Evolutionary conservation across 2,113 vertebrate species (phyloP), one percentile per base, ranked within the genome.

Genomic region (Rattus norvegicus): DNA sequence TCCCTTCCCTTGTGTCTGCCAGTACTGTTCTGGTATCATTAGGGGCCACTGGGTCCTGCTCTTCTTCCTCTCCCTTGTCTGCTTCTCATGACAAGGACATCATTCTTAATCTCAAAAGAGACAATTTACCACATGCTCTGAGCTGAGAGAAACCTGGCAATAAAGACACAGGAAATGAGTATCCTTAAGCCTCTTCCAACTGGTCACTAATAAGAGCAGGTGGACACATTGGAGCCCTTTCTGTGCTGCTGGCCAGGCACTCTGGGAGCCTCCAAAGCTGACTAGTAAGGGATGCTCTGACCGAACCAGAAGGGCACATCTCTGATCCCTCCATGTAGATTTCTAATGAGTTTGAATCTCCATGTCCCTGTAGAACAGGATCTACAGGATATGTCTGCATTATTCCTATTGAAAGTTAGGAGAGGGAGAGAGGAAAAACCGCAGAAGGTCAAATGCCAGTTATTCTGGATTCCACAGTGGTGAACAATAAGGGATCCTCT

Each of bases 201-300:
- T 33, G 95, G 96, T 96, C 97, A 95, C 97, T 98, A 95, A 97
- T 96, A 97, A 84, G 94, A 97, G 93, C 95, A 95, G 96, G 75
- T 2, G 14, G 91, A 96, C 98, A 96, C 98, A 97, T 96, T 96
- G 96, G 94, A 98, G 96, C 97, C 94, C 96, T 98, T 98, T 98
- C 97, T 97, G 95, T 98, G 94, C 95, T 97, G 94, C 97, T 98
- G 97, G 97, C 97, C 97, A 95, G 94, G 85, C 83, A 19, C 95
- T 96, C 76, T 0, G 47, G 54, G 96, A 67, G 91, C 36, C 95
- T 98, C 94, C 73, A 97, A 97, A 19, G 33, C 80, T 6, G 5
- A 16, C 65, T 61, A 7, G 72, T 59, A 56, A 6, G 79, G 96
- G 97, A 83, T 92, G 93, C 0, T 89, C 89, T 96, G 96, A 96